phyloP scores from a whole-genome alignment of 2,797 vertebrate species.

The Lemur catta region DNA sequence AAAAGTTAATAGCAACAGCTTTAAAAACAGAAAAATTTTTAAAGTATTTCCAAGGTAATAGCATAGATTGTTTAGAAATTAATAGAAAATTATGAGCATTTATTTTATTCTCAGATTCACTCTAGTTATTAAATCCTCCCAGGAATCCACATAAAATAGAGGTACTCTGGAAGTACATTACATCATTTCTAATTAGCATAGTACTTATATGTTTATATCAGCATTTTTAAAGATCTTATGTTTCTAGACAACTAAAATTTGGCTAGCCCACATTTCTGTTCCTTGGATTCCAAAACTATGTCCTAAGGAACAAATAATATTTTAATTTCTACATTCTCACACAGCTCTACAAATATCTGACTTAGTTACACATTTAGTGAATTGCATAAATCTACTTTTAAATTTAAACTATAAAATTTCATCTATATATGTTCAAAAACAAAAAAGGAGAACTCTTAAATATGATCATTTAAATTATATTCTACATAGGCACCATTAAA shows the following conservation, averaged over 20 bases:
- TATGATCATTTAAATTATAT: neutral
- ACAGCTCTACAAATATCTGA: neutral
- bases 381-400: neutral
- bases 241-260: constrained; percentile 41
- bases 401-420: neutral
- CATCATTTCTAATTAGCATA: constrained; percentile 41
- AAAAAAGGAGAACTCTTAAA: neutral
- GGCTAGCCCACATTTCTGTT: neutral
- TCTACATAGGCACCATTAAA: neutral
- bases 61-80: neutral
- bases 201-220: neutral
- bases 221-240: neutral
- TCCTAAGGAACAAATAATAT: neutral
- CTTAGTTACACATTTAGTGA: neutral
- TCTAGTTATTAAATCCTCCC: constrained; percentile 19
- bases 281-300: constrained; percentile 19
- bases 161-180: neutral
- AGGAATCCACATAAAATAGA: neutral
- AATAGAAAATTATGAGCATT: constrained; percentile 24
- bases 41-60: neutral
- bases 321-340: neutral
- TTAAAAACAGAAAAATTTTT: constrained; percentile 19
- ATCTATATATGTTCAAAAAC: neutral
- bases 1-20: neutral
- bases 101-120: neutral